Evolutionary conservation across 2,888 invertebrate genomes (phyloP).

Genomic region (Agrotis exclamationis): DNA sequence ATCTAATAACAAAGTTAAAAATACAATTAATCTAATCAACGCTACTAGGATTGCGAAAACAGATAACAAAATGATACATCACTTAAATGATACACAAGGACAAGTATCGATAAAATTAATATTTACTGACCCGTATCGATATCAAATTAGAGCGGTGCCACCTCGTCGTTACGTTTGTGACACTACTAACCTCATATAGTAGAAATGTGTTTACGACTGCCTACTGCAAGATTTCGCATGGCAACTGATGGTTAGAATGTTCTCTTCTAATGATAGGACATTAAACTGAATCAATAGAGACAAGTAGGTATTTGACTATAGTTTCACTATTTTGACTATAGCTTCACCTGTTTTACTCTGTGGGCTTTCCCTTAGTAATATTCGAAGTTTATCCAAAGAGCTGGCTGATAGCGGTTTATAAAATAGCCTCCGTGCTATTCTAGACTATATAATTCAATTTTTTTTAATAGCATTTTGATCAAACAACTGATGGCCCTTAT

Average conservation of each 20-base stretch:
- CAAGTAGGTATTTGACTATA: not conserved
- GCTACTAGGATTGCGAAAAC: slow-evolving; percentile 45
- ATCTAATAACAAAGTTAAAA: slow-evolving; percentile 29
- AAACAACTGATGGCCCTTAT: too few relatives aligned
- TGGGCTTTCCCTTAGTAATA: too few relatives aligned
- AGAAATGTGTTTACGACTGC: slow-evolving; percentile 25
- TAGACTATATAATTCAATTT: too few relatives aligned
- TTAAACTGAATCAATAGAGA: not conserved
- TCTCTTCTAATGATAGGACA: not conserved
- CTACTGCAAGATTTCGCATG: not conserved
- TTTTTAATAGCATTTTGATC: too few relatives aligned
- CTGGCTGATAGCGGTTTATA: too few relatives aligned
- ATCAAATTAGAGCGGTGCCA: slow-evolving; percentile 53
- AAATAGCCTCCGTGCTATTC: too few relatives aligned
- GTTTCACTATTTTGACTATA: too few relatives aligned
- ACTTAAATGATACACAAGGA: slow-evolving; percentile 48
- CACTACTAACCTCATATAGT: slow-evolving; percentile 24
- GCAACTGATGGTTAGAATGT: not conserved
- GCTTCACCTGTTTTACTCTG: too few relatives aligned
- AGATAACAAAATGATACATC: slow-evolving; percentile 39
- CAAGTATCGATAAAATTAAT: slow-evolving; percentile 47
- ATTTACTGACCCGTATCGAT: slow-evolving; percentile 54
- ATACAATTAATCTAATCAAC: slow-evolving; percentile 57
- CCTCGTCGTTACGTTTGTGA: slow-evolving; percentile 5
- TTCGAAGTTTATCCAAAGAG: too few relatives aligned